These are phyloP conservation scores for Dasypus novemcinctus DNA, from an alignment of 2,113 vertebrate genomes.

Conservation along the genomic window DNA sequence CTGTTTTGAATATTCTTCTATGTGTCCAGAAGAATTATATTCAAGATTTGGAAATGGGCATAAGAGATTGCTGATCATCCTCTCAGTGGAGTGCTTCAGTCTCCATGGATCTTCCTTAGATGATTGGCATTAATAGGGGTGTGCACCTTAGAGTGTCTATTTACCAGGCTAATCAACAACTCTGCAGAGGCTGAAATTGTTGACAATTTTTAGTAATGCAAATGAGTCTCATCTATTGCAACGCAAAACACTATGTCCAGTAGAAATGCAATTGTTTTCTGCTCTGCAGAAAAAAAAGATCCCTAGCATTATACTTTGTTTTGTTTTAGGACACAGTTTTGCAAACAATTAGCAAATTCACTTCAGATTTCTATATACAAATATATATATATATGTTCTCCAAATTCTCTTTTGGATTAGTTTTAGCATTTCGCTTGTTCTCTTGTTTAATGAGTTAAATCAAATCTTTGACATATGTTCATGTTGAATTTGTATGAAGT, in stretches of 20 bases:
- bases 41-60: not conserved
- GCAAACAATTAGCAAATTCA: not conserved
- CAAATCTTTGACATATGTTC: not conserved
- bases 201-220: not conserved
- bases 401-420: not conserved
- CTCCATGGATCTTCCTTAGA: not conserved
- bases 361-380: not conserved
- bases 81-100: no score
- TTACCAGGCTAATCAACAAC: not conserved
- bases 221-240: not conserved
- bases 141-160: not conserved
- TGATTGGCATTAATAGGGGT: not conserved
- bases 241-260: not conserved
- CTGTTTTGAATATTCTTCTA: not conserved
- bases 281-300: not conserved
- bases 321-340: not conserved
- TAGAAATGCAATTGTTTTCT: not conserved
- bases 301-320: not conserved
- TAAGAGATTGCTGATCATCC: not conserved
- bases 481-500: not conserved
- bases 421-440: not conserved
- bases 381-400: not conserved
- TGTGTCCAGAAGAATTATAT: not conserved
- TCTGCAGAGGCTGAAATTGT: not conserved
- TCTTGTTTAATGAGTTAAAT: slow-evolving; percentile 4